phyloP scores from a whole-genome alignment of 2,888 invertebrate genomes.

The Julus scanicus region DNA sequence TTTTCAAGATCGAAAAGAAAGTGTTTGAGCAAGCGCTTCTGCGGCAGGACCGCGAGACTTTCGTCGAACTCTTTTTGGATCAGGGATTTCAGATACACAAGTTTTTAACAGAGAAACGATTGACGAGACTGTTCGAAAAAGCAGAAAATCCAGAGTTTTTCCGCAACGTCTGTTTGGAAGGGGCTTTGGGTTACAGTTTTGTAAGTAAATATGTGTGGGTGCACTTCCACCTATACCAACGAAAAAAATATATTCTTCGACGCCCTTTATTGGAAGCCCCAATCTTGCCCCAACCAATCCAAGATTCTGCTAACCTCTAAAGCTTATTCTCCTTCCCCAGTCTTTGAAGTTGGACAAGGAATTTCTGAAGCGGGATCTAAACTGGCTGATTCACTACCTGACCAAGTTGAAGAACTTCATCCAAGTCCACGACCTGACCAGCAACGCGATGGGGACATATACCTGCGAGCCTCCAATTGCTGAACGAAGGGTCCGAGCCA shows the following conservation, averaged over 20 bases:
- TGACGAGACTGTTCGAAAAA: conserved; percentile 62
- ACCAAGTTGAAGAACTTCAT: conserved; percentile 64
- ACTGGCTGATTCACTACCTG: conserved; percentile 62
- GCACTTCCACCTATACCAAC: too few species aligned
- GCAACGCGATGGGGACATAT: conserved; percentile 63
- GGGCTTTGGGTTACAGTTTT: conserved; percentile 63
- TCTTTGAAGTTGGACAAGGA: conserved; percentile 59
- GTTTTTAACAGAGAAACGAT: conserved; percentile 62
- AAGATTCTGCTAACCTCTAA: not conserved
- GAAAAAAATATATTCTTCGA: too few species aligned
- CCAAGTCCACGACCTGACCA: conserved; percentile 63
- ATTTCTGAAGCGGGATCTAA: conserved; percentile 61
- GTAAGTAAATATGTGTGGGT: conserved; percentile 51
- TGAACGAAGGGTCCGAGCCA: conserved; percentile 60
- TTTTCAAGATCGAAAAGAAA: conserved; percentile 61
- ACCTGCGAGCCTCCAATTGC: conserved; percentile 60
- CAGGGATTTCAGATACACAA: conserved; percentile 66
- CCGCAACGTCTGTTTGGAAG: conserved; percentile 64
- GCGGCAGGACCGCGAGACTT: conserved; percentile 64
- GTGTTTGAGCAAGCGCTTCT: conserved; percentile 65
- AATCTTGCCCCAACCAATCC: not conserved
- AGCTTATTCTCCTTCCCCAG: conserved; percentile 47
- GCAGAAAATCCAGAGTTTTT: conserved; percentile 65
- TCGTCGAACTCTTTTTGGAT: conserved; percentile 66
- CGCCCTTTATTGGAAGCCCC: too few species aligned